A percentile compares a stretch with the other conserved stretches of the same genome.
These are phyloP conservation scores for Rhamnusium bicolor DNA, from an alignment of 2,888 invertebrate species.

Conservation along the genomic window DNA sequence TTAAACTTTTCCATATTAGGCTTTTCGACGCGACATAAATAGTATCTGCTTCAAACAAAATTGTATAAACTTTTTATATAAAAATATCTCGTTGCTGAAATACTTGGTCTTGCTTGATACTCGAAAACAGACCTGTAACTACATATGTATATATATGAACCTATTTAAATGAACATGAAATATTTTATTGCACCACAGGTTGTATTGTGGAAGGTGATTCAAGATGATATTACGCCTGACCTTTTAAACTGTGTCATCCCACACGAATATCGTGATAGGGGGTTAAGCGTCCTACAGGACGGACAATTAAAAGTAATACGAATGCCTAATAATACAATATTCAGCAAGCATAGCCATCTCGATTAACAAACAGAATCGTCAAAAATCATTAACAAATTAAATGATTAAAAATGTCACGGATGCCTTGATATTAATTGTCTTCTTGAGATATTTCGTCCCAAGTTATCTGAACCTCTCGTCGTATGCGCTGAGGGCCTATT, in stretches of 20 bases:
- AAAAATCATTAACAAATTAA: too few relatives aligned
- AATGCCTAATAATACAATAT: not conserved
- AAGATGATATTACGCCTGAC: not conserved
- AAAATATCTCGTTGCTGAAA: not conserved
- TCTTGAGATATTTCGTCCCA: too few relatives aligned
- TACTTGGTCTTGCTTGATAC: not conserved
- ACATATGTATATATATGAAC: not conserved
- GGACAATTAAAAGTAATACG: not conserved
- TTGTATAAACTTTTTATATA: not conserved
- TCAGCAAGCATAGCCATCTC: too few relatives aligned
- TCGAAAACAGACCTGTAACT: not conserved
- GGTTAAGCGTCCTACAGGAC: conserved; percentile 6
- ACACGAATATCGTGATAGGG: conserved; percentile 13
- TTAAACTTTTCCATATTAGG: not conserved
- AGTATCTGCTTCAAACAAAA: not conserved
- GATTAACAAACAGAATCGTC: too few relatives aligned
- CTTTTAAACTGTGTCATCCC: conserved; percentile 25
- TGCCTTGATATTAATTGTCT: too few relatives aligned
- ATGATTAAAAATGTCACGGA: too few relatives aligned
- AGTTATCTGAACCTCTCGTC: too few relatives aligned
- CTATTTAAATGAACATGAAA: conserved; percentile 11
- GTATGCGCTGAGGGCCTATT: too few relatives aligned
- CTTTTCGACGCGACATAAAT: not conserved
- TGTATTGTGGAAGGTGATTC: conserved; percentile 8
- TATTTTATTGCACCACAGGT: conserved; percentile 4